A percentile compares a stretch with the other conserved stretches of the same genome.
These are phyloP conservation scores for Parotocinclus haroldoi DNA, from an alignment of 2,797 vertebrate species.

Conservation along the genomic window DNA sequence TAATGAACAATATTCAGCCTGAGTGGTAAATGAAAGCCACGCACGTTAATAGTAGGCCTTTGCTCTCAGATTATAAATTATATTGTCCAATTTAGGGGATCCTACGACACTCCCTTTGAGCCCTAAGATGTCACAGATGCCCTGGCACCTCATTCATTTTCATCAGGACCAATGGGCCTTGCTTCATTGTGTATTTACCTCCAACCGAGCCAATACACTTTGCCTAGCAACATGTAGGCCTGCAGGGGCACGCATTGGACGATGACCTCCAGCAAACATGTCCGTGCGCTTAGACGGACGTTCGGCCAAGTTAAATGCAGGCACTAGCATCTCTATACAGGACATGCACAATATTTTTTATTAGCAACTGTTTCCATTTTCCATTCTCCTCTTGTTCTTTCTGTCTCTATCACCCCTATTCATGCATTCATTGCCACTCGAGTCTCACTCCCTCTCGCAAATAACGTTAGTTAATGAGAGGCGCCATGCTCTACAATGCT, in stretches of 20 bases:
- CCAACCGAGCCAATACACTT: conserved; percentile 55
- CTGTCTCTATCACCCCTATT: conserved; percentile 21
- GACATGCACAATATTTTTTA: conserved; percentile 20
- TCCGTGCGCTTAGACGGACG: conserved; percentile 1
- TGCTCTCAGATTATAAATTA: conserved; percentile 43
- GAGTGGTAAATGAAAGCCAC: conserved; percentile 13
- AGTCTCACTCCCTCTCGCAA: conserved; percentile 45
- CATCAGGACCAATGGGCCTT: conserved; percentile 56
- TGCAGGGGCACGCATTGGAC: conserved; percentile 45
- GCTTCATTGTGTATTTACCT: conserved; percentile 51
- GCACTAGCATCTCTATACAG: conserved; percentile 1
- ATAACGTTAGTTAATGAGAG: conserved; percentile 60
- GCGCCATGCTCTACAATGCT: conserved; percentile 52
- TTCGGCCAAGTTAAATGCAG: conserved; percentile 8
- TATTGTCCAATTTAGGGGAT: conserved; percentile 38
- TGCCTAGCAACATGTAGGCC: conserved; percentile 56
- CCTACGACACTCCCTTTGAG: conserved; percentile 37
- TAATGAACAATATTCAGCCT: too few species aligned
- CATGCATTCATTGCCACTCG: conserved; percentile 37
- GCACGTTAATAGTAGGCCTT: conserved; percentile 37
- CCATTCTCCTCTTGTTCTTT: not conserved
- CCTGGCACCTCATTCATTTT: conserved; percentile 59
- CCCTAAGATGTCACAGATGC: conserved; percentile 55
- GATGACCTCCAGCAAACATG: conserved; percentile 46
- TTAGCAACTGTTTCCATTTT: conserved; percentile 15